Percentiles rank a stretch among this genome's conserved stretches.
phyloP scores from a whole-genome alignment of 1,140 invertebrate genomes.

The Eumaeus atala region DNA sequence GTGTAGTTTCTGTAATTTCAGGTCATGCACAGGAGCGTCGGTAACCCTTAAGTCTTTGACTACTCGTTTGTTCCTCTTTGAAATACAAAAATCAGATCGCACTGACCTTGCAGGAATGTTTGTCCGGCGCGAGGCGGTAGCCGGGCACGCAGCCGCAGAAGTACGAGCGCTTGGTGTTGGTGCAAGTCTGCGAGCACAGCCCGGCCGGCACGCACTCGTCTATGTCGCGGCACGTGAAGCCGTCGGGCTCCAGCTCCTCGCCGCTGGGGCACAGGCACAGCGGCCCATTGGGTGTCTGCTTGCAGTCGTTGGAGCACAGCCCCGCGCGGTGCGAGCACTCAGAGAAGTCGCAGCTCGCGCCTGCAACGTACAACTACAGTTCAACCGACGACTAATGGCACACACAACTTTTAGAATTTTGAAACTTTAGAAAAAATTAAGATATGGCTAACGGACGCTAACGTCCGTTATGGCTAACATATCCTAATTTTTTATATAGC shows the following conservation, averaged over 20 bases:
- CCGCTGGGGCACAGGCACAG: constrained; percentile 92
- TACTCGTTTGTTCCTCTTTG: too few relatives aligned
- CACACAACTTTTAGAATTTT: not conserved
- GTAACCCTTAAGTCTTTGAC: too few relatives aligned
- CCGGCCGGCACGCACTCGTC: constrained; percentile 94
- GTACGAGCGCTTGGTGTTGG: constrained; percentile 90
- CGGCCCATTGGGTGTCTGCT: constrained; percentile 92
- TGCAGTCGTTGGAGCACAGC: constrained; percentile 90
- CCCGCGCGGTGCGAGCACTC: constrained; percentile 82
- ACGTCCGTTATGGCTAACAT: too few relatives aligned
- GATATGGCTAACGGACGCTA: not conserved
- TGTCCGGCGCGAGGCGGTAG: constrained; percentile 86
- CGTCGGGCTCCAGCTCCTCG: constrained; percentile 80
- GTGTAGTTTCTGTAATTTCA: too few relatives aligned
- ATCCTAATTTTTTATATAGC: too few relatives aligned
- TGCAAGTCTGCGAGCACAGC: constrained; percentile 91
- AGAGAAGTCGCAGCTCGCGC: constrained; percentile 83
- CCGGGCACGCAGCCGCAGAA: constrained; percentile 89
- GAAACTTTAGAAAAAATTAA: not conserved
- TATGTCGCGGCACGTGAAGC: constrained; percentile 84
- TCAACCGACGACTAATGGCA: too few relatives aligned
- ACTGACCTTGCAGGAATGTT: constrained; percentile 86
- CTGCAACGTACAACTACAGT: too few relatives aligned
- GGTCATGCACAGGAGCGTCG: too few relatives aligned
- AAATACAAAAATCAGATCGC: too few relatives aligned